phyloP scores from a whole-genome alignment of 2,888 invertebrate species.

The Torymus auratus region DNA sequence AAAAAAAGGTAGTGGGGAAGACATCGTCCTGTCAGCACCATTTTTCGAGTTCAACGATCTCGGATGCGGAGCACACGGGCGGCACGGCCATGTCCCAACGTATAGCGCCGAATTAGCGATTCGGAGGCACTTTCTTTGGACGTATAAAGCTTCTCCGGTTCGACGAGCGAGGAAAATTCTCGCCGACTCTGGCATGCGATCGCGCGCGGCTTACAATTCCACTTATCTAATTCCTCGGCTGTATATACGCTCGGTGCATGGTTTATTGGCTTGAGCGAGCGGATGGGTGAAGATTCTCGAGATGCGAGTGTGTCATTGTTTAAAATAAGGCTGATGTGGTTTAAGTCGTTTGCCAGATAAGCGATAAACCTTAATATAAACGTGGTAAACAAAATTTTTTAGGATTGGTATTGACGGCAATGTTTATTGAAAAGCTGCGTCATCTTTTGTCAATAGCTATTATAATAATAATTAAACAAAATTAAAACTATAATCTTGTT shows the following conservation, averaged over 20 bases:
- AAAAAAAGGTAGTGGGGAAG: not conserved
- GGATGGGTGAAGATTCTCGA: no score
- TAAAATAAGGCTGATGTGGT: no score
- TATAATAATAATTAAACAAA: no score
- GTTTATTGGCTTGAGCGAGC: not conserved
- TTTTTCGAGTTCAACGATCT: constrained; percentile 74
- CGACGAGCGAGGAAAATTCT: constrained; percentile 33
- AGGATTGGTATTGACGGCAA: no score
- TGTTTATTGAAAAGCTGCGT: no score
- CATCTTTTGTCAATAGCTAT: no score
- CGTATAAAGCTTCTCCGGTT: not conserved
- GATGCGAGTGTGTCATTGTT: no score
- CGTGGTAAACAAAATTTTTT: no score
- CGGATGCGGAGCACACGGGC: constrained; percentile 67
- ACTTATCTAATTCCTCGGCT: constrained; percentile 43
- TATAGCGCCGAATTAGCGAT: constrained; percentile 49
- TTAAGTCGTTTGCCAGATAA: no score
- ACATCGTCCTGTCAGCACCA: constrained; percentile 66
- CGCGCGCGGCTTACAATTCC: constrained; percentile 29
- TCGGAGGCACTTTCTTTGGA: constrained; percentile 38
- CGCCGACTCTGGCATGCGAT: not conserved
- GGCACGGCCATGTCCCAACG: constrained; percentile 53
- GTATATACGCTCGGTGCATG: constrained; percentile 4
- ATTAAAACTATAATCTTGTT: not conserved
- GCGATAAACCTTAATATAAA: no score